phyloP scores from a whole-genome alignment of 2,113 vertebrate species.

The Vulpes vulpes region DNA sequence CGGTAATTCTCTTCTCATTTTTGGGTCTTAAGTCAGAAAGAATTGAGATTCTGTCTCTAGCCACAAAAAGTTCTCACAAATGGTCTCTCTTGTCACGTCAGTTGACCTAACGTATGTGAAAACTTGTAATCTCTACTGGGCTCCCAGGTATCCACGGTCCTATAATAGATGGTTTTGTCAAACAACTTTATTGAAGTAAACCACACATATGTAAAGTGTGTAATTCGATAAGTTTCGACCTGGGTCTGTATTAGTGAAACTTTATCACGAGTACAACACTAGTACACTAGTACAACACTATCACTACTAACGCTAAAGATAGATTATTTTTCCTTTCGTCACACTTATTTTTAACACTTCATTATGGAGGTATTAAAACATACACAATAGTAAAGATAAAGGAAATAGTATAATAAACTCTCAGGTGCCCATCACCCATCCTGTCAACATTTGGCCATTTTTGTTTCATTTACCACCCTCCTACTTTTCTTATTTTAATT shows the following conservation, averaged over 20 bases:
- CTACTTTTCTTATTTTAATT: neutral
- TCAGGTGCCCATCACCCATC: neutral
- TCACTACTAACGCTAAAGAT: neutral
- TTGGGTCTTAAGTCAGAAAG: neutral
- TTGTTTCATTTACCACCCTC: neutral
- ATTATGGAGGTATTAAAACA: neutral
- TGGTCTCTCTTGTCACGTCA: neutral
- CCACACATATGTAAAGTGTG: neutral
- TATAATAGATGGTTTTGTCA: neutral
- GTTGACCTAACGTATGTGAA: neutral
- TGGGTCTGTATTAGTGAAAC: neutral
- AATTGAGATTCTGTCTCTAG: neutral
- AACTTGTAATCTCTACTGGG: neutral
- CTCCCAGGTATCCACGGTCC: neutral
- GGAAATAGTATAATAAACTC: neutral
- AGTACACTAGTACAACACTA: too few relatives aligned
- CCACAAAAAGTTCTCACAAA: neutral
- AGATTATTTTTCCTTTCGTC: neutral
- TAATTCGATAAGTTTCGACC: neutral
- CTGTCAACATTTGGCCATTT: neutral
- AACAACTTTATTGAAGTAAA: neutral
- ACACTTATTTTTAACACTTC: neutral
- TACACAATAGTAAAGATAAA: neutral
- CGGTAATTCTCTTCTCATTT: neutral
- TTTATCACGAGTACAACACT: neutral